Percentiles rank a stretch among this genome's conserved stretches.
phyloP scores from a whole-genome alignment of 2,888 invertebrate species.

The Chrysopilus asiliformis region DNA sequence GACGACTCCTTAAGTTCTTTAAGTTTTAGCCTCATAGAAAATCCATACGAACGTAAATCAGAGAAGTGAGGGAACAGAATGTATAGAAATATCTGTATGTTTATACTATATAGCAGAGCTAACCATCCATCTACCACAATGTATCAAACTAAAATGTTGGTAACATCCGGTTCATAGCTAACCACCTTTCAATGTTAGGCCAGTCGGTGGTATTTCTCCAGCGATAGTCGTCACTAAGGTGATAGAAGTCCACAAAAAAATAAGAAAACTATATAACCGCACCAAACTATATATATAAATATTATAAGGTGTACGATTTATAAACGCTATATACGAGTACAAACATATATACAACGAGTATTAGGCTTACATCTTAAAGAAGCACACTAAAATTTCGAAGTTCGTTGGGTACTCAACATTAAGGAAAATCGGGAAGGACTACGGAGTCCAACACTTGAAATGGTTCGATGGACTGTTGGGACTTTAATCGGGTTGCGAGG shows the following conservation, averaged over 20 bases:
- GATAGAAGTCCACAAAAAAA: not conserved
- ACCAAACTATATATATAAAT: no score
- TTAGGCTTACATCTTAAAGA: not conserved
- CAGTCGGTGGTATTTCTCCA: not conserved
- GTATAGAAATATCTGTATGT: no score
- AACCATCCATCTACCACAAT: not conserved
- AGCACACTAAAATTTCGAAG: not conserved
- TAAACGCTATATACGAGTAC: not conserved
- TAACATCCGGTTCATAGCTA: not conserved
- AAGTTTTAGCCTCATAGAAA: no score
- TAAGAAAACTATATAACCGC: not conserved
- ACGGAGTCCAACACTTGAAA: not conserved
- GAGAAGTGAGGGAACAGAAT: no score
- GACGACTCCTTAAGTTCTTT: no score
- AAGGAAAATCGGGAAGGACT: constrained; percentile 1
- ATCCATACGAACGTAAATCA: no score
- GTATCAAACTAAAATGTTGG: not conserved
- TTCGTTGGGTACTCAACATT: constrained; percentile 1
- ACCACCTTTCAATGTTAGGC: not conserved
- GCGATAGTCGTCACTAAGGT: not conserved
- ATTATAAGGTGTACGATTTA: no score
- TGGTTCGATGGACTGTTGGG: not conserved
- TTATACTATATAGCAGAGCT: not conserved
- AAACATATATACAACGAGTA: not conserved
- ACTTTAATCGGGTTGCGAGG: no score